A percentile compares a stretch with the other conserved stretches of the same genome.
These are phyloP conservation scores for Papilio machaon DNA, from an alignment of 1,140 invertebrate species.

Conservation along the genomic window DNA sequence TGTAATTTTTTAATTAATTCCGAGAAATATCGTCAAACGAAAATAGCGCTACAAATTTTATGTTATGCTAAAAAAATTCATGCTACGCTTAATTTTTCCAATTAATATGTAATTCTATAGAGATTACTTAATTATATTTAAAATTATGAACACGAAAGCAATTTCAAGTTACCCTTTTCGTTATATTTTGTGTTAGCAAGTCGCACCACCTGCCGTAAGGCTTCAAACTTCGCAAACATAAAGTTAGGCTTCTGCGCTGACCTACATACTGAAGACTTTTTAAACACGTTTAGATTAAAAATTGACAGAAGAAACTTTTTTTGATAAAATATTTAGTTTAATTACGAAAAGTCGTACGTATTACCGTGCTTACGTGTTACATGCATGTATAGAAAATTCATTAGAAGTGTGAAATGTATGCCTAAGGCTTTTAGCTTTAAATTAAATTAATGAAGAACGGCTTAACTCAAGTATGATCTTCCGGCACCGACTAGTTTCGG, in stretches of 20 bases:
- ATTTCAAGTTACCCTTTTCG: constrained; percentile 8
- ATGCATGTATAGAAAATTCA: neutral
- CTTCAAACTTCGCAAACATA: constrained; percentile 5
- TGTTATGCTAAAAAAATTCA: neutral
- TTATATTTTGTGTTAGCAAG: constrained; percentile 7
- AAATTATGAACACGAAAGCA: constrained; percentile 5
- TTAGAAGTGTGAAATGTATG: neutral
- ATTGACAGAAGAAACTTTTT: neutral
- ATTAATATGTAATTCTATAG: neutral
- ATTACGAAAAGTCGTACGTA: neutral
- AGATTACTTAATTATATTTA: neutral
- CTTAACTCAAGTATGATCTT: too few species aligned
- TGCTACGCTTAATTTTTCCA: neutral
- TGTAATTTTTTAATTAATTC: neutral
- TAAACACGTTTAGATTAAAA: constrained; percentile 7
- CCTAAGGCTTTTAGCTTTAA: too few species aligned
- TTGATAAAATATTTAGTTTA: neutral
- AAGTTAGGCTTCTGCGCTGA: constrained; percentile 17
- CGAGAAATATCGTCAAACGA: neutral
- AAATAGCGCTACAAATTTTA: neutral
- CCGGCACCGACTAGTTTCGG: too few species aligned
- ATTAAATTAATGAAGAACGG: too few species aligned
- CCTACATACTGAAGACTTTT: neutral
- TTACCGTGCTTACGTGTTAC: neutral
- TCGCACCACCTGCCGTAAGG: constrained; percentile 4